These are phyloP conservation scores for Holothuria leucospilota DNA, from an alignment of 53 echinoderm and acorn worm species.

Conservation along the genomic window DNA sequence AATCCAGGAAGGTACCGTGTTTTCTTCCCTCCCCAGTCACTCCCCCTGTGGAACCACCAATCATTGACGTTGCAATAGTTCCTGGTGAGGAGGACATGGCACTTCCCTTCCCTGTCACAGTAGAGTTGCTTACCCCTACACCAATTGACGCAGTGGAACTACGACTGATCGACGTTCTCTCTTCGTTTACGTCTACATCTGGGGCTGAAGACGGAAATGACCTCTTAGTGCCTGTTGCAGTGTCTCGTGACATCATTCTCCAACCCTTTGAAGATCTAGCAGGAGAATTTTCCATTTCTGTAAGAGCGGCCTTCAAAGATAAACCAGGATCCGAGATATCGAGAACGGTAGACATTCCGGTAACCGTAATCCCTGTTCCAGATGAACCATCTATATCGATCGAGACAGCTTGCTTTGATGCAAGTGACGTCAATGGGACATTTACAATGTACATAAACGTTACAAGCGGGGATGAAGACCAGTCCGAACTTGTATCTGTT, in stretches of 20 bases:
- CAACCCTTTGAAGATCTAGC: not conserved
- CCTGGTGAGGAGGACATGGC: not conserved
- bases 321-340: not conserved
- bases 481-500: slow-evolving; percentile 16
- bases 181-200: not conserved
- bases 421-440: not conserved
- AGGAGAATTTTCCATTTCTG: slow-evolving; percentile 1
- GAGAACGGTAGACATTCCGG: slow-evolving; percentile 7
- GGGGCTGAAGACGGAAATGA: not conserved
- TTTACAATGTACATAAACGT: not conserved
- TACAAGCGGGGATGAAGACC: not conserved
- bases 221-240: not conserved
- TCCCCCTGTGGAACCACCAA: slow-evolving; percentile 58
- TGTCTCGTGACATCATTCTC: not conserved
- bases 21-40: slow-evolving; percentile 6
- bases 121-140: not conserved
- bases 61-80: slow-evolving; percentile 11
- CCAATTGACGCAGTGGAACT: slow-evolving; percentile 4
- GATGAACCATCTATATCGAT: not conserved
- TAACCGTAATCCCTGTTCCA: not conserved
- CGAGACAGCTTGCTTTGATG: not conserved
- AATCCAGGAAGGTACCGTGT: not conserved
- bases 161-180: not conserved
- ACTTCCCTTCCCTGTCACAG: not conserved
- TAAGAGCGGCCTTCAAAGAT: not conserved